phyloP scores from a whole-genome alignment of 2,113 vertebrate genomes.

The Anolis sagrei region DNA sequence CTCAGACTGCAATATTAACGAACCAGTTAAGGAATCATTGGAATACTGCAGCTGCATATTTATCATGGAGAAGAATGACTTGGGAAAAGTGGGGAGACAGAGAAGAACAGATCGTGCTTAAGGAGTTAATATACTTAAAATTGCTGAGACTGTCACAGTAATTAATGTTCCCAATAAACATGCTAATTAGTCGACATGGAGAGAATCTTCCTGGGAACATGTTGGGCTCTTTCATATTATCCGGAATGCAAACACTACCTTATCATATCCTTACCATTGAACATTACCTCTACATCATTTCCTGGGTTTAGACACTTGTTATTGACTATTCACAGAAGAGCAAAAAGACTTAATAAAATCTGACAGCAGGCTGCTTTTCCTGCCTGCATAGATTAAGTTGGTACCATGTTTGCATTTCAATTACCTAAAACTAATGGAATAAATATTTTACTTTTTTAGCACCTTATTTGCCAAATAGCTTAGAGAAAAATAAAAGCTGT shows the following conservation, averaged over 20 bases:
- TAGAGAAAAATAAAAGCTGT: constrained; percentile 65
- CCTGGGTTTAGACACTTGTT: constrained; percentile 76
- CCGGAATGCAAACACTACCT: constrained; percentile 75
- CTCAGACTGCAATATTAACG: not conserved
- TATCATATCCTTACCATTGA: constrained; percentile 78
- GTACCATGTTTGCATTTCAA: constrained; percentile 82
- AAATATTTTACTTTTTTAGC: constrained; percentile 80
- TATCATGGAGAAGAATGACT: constrained; percentile 4
- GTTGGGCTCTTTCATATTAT: constrained; percentile 76
- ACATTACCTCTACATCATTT: constrained; percentile 77
- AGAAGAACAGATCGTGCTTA: constrained; percentile 34
- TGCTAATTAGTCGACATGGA: constrained; percentile 81
- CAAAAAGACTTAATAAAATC: constrained; percentile 84
- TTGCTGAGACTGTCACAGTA: constrained; percentile 75
- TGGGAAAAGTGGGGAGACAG: constrained; percentile 27
- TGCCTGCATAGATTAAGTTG: constrained; percentile 80
- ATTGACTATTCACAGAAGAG: constrained; percentile 78
- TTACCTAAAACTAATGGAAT: constrained; percentile 83
- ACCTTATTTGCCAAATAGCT: constrained; percentile 71
- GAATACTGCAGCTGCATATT: not conserved
- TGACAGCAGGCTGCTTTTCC: constrained; percentile 82
- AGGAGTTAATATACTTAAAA: constrained; percentile 72
- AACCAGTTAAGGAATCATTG: not conserved
- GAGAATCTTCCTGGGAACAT: constrained; percentile 70
- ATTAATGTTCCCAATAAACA: constrained; percentile 81